Evolutionary conservation across 2,888 invertebrate genomes (phyloP).

Genomic region (Priapulus caudatus): DNA sequence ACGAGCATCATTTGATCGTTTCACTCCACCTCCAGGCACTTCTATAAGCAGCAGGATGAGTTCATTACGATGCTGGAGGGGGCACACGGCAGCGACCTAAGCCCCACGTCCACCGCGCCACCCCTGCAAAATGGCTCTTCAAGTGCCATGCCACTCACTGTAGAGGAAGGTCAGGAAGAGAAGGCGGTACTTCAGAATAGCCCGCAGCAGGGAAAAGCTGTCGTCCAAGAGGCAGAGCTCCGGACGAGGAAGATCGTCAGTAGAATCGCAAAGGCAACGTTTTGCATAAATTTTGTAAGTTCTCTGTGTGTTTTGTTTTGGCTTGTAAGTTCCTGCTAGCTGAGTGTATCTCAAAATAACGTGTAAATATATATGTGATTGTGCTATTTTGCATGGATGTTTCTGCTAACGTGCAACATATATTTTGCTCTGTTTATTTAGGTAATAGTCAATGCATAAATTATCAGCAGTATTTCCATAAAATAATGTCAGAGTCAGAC

Average conservation of each 20-base stretch:
- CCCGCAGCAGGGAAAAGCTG: conserved; percentile 4
- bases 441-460: too few species aligned
- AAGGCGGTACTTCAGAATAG: conserved; percentile 16
- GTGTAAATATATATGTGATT: too few species aligned
- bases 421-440: too few species aligned
- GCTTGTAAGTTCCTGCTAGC: too few species aligned
- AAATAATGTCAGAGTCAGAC: too few species aligned
- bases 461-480: too few species aligned
- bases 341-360: too few species aligned
- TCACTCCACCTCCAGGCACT: conserved; percentile 31
- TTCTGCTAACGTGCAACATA: too few species aligned
- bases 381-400: too few species aligned
- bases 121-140: too few species aligned
- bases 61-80: conserved; percentile 31
- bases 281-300: conserved; percentile 29
- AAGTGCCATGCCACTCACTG: conserved; percentile 21
- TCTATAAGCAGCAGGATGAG: conserved; percentile 35
- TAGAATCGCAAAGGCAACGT: conserved; percentile 1
- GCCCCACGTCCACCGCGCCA: too few species aligned
- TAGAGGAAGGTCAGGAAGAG: conserved; percentile 20
- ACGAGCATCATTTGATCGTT: too few species aligned
- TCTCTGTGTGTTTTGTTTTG: not conserved
- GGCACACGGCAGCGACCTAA: not conserved
- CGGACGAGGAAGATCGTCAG: not conserved
- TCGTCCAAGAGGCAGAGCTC: not conserved